A percentile compares a stretch with the other conserved stretches of the same genome.
Evolutionary conservation across 2,888 invertebrate species (phyloP).

Genomic region (Tiphia femorata): DNA sequence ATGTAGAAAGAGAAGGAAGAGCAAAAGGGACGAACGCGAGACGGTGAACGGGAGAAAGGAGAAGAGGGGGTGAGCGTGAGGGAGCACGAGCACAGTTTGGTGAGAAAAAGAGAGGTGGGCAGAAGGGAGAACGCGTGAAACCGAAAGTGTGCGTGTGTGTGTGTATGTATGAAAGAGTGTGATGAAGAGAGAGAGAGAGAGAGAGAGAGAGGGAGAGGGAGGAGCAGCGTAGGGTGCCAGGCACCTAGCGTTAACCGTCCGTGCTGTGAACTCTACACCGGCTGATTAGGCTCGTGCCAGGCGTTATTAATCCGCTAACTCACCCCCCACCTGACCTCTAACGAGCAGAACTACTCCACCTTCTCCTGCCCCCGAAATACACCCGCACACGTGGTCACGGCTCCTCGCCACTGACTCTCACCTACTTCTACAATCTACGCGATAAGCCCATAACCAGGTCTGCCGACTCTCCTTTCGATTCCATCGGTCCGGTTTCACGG

Average conservation of each 20-base stretch:
- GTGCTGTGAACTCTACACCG: conserved; percentile 59
- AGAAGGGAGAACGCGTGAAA: no score
- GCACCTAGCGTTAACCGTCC: conserved; percentile 45
- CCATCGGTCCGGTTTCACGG: no score
- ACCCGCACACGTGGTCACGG: conserved; percentile 38
- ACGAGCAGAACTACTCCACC: conserved; percentile 34
- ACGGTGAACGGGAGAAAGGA: conserved; percentile 6
- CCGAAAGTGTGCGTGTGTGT: no score
- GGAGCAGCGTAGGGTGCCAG: conserved; percentile 34
- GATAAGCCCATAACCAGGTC: no score
- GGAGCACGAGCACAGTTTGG: no score
- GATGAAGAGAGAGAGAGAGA: neutral
- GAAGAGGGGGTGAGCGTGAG: no score
- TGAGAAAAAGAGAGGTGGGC: conserved; percentile 2
- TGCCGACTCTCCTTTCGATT: no score
- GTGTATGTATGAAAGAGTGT: neutral
- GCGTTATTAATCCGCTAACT: conserved; percentile 67
- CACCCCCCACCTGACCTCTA: conserved; percentile 45
- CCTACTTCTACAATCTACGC: no score
- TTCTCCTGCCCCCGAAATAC: conserved; percentile 22
- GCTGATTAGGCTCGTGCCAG: conserved; percentile 64
- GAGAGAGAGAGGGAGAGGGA: conserved; percentile 12
- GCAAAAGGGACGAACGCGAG: neutral
- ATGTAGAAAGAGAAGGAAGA: conserved; percentile 14
- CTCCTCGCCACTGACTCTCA: conserved; percentile 35